phyloP scores from a whole-genome alignment of 2,797 vertebrate genomes.

The Pitangus sulphuratus region DNA sequence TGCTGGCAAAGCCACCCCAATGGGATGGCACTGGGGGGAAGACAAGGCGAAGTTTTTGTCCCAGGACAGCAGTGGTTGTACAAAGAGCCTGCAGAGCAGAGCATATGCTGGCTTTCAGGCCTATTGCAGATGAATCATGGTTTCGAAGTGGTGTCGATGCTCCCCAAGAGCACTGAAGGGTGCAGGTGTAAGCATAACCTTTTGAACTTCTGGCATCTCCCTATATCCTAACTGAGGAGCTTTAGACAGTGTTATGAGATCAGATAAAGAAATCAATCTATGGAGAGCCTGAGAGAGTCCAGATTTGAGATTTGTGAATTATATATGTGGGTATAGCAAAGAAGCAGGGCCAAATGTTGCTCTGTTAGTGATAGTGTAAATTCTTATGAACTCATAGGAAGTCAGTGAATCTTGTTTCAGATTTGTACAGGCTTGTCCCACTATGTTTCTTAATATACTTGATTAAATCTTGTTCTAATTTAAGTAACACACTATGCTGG shows the following conservation, averaged over 20 bases:
- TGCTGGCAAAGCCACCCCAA: background rate
- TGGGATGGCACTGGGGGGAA: rapidly evolving
- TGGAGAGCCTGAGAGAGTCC: background rate
- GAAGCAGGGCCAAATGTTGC: background rate
- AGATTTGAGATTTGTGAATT: background rate
- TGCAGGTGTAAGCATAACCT: background rate
- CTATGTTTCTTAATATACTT: background rate
- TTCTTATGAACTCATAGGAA: background rate
- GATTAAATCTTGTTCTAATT: background rate
- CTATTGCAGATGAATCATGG: rapidly evolving
- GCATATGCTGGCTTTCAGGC: background rate
- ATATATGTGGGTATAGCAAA: background rate
- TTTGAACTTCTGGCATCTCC: background rate
- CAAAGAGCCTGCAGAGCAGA: background rate
- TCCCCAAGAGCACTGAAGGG: background rate
- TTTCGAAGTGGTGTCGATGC: rapidly evolving
- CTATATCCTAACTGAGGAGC: background rate
- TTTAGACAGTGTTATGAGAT: rapidly evolving
- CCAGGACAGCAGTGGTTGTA: rapidly evolving
- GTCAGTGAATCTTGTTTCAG: background rate
- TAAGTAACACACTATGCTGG: background rate
- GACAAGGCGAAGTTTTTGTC: background rate
- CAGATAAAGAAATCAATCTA: background rate
- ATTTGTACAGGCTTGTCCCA: background rate
- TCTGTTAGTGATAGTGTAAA: background rate